phyloP scores from a whole-genome alignment of 1,140 invertebrate species.

The Thaumatotibia leucotreta region DNA sequence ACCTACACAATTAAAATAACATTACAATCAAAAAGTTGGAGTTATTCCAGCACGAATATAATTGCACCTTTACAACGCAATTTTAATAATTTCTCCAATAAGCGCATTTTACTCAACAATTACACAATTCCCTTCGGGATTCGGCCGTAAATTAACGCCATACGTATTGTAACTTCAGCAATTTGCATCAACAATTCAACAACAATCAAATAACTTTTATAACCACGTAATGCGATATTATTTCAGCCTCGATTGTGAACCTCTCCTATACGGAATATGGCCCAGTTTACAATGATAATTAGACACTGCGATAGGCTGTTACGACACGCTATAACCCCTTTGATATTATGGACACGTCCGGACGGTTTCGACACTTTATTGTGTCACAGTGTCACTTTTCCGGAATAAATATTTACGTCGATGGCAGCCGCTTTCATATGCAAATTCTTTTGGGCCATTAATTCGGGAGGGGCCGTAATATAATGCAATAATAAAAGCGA shows the following conservation, averaged over 20 bases:
- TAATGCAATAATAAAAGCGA: slow-evolving; percentile 44
- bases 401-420: slow-evolving; percentile 3
- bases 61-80: not conserved
- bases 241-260: not conserved
- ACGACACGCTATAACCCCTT: not conserved
- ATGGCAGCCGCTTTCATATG: slow-evolving; percentile 33
- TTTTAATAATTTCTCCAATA: not conserved
- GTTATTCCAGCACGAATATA: not conserved
- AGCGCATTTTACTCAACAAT: not conserved
- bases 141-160: not conserved
- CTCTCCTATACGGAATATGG: not conserved
- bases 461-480: slow-evolving; percentile 29
- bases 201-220: not conserved
- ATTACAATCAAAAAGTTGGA: not conserved
- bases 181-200: not conserved
- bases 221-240: not conserved
- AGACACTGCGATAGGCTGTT: not conserved
- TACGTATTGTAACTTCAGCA: not conserved
- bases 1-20: no score
- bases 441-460: slow-evolving; percentile 48
- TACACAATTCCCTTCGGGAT: not conserved
- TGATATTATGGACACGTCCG: not conserved
- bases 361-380: not conserved
- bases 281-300: not conserved
- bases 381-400: not conserved